Evolutionary conservation across 2,113 vertebrate genomes (phyloP), one percentile per base, ranked within the genome.

Genomic region (Vulpes ferrilata): DNA sequence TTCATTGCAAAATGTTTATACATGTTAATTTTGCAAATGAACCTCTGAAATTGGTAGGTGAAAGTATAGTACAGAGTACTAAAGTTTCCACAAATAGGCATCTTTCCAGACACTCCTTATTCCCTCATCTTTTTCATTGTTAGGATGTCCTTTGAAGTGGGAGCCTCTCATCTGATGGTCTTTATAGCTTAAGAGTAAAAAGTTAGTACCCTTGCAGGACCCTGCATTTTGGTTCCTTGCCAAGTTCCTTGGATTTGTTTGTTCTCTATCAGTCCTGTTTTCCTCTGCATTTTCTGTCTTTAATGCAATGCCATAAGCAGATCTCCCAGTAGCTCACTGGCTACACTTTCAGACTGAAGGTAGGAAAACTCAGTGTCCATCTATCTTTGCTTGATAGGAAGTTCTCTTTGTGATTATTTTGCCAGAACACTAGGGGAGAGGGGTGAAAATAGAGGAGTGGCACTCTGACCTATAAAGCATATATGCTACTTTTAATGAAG

Each of bases 1-100:
- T 38, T 94, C 22, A 83, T 73, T 95, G 2, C 4, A 94, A 92
- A 95, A 65, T 88, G 3, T 55, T 81, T 53, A 64, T 38, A 32
- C 11, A 11, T 60, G 60, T 16, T 67, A 30, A 43, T 71, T 87
- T 25, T 87, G 64, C 59, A 94, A 32, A 22, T 55, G 53, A 83
- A 87, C 4, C 3, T 12, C 43, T 88, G 35, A 60, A 86, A 38
- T 0, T 65, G 25, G 19, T 15, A 35, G 1, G 7, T 48, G 16
- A 71, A 90, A 79, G 8, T 23, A 7, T 1, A 74, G 7, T n/a
- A 13, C 2, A 53, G 0, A 67, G 3, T 38, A 12, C 22, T 32
- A 7, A 83, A 59, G 32, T 65, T 88, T 55, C 83, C 15, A 30
- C 38, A 64, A 38, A n/a, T 8, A 16, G 30, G 1, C 30, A 7